phyloP scores from a whole-genome alignment of 2,888 invertebrate genomes.

The Crematogaster levior region DNA sequence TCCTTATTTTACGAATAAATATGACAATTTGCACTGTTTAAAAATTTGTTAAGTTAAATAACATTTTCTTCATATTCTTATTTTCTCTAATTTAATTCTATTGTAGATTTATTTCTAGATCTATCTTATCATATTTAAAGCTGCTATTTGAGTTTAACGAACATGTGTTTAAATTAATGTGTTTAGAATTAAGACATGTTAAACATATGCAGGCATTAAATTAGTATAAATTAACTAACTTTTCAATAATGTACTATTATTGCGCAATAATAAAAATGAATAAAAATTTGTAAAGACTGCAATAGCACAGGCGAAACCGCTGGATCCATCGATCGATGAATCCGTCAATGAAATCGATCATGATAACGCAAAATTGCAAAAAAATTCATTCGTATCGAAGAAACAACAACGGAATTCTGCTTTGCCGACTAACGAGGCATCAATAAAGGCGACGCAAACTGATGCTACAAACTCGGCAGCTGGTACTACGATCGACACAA shows the following conservation, averaged over 20 bases:
- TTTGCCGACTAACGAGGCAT: conserved; percentile 42
- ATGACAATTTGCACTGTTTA: neutral
- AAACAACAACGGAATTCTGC: conserved; percentile 40
- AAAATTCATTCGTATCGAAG: neutral
- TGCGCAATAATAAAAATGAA: neutral
- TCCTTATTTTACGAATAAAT: neutral
- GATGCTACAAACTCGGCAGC: conserved; percentile 32
- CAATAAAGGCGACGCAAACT: neutral
- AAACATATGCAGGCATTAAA: neutral
- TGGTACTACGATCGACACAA: conserved; percentile 18
- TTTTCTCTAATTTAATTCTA: neutral
- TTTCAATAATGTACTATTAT: neutral
- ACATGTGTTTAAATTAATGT: neutral
- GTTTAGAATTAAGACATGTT: too few species aligned
- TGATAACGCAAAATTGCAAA: conserved; percentile 29
- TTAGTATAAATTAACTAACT: neutral
- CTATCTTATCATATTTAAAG: neutral
- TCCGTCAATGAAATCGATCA: conserved; percentile 68
- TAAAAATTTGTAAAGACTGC: conserved; percentile 26
- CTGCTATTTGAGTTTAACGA: neutral
- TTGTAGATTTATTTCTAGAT: neutral
- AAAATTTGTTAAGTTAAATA: neutral
- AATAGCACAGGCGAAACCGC: conserved; percentile 65
- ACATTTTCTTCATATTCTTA: neutral
- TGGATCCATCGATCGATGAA: conserved; percentile 57